phyloP scores from a whole-genome alignment of 2,113 vertebrate genomes.

The Oncorhynchus gorbuscha region DNA sequence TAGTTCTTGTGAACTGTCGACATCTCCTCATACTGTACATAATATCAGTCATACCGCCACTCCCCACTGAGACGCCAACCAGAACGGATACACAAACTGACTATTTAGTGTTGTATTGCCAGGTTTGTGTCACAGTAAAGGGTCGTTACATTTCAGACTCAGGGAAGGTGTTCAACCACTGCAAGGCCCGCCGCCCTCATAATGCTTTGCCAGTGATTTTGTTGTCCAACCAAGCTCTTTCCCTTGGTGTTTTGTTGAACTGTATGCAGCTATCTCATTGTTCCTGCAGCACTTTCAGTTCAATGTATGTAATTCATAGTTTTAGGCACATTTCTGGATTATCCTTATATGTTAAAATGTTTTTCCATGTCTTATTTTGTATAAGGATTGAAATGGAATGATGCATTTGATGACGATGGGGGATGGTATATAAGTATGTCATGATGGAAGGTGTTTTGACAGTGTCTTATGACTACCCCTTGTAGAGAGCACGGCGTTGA shows the following conservation, averaged over 20 bases:
- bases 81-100: neutral
- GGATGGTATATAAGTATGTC: too few species aligned
- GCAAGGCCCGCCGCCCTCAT: neutral
- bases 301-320: neutral
- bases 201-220: conserved; percentile 2
- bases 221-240: neutral
- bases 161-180: conserved; percentile 9
- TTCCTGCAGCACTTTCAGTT: neutral
- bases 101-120: neutral
- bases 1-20: too few species aligned
- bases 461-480: too few species aligned
- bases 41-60: too few species aligned
- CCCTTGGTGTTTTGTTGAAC: neutral
- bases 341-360: too few species aligned
- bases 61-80: neutral
- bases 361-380: too few species aligned
- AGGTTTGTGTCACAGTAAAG: neutral
- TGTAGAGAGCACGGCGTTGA: too few species aligned
- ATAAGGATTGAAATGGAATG: too few species aligned
- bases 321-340: neutral
- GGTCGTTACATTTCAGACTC: conserved; percentile 18
- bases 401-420: too few species aligned
- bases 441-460: too few species aligned
- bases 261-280: neutral
- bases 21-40: neutral